Percentiles rank a stretch among this genome's conserved stretches.
Evolutionary conservation across 2,888 invertebrate genomes (phyloP).

Genomic region (Baccha elongata): DNA sequence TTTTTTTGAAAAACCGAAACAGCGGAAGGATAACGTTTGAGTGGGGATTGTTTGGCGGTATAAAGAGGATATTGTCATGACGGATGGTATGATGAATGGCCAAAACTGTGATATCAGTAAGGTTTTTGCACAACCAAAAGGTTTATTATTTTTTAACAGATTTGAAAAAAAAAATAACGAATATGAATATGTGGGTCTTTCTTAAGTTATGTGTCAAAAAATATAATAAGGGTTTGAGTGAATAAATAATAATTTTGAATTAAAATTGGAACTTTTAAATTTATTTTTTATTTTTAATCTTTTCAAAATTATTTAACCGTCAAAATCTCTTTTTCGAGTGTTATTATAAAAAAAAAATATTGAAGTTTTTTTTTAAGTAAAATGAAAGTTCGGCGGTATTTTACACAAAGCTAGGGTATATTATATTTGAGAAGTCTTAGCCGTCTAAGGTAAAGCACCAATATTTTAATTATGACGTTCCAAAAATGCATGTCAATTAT

Average conservation of each 20-base stretch:
- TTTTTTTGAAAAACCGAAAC: constrained; percentile 46
- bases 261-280: constrained; percentile 5
- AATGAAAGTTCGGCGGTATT: no score
- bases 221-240: constrained; percentile 26
- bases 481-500: no score
- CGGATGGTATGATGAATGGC: constrained; percentile 71
- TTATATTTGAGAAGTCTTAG: no score
- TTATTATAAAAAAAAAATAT: no score
- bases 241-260: constrained; percentile 16
- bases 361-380: no score
- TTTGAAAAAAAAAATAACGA: no score
- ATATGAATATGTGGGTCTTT: constrained; percentile 49
- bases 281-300: constrained; percentile 11
- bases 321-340: no score
- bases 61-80: constrained; percentile 68
- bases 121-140: constrained; percentile 46
- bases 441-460: no score
- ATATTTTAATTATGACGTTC: no score
- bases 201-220: constrained; percentile 48
- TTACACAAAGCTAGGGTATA: no score
- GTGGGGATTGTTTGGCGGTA: constrained; percentile 63
- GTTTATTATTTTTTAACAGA: no score
- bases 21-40: constrained; percentile 67
- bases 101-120: constrained; percentile 58
- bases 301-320: not conserved